A percentile compares a stretch with the other conserved stretches of the same genome.
These are phyloP conservation scores for Isotomurus palustris DNA, from an alignment of 2,888 invertebrate species.

Conservation along the genomic window DNA sequence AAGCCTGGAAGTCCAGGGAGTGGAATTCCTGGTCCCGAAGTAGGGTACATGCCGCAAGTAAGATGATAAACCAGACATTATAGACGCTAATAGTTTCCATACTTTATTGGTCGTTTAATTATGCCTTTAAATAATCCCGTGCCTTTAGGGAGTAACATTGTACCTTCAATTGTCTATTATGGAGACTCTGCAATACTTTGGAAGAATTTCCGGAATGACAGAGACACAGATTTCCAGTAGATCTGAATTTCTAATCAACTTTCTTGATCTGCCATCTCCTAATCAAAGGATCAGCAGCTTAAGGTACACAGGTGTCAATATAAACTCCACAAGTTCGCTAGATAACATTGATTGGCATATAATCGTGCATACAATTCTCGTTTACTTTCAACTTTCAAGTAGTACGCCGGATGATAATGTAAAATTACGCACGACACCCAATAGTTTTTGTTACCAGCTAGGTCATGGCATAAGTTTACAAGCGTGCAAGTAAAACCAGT, in stretches of 20 bases:
- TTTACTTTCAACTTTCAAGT: no score
- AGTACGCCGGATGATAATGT: no score
- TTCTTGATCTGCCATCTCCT: conserved; percentile 82
- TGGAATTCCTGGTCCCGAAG: conserved; percentile 25
- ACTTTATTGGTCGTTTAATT: neutral
- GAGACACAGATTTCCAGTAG: conserved; percentile 73
- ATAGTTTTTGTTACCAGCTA: no score
- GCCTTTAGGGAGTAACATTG: conserved; percentile 81
- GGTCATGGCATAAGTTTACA: no score
- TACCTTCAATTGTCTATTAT: conserved; percentile 88
- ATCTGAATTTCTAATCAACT: conserved; percentile 77
- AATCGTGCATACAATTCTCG: no score
- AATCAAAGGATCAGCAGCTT: conserved; percentile 73
- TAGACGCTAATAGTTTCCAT: neutral
- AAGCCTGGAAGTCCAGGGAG: conserved; percentile 23
- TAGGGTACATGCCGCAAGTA: conserved; percentile 36
- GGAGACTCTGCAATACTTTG: conserved; percentile 94
- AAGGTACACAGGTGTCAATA: conserved; percentile 54
- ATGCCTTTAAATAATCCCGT: neutral
- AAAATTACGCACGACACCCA: no score
- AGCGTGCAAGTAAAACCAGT: no score
- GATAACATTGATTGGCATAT: neutral
- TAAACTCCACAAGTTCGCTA: neutral
- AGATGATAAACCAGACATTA: no score
- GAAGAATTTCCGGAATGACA: conserved; percentile 90